A percentile compares a stretch with the other conserved stretches of the same genome.
Conservation (phyloP, 1,140 invertebrate genomes). For the Aplysia californica region DNA sequence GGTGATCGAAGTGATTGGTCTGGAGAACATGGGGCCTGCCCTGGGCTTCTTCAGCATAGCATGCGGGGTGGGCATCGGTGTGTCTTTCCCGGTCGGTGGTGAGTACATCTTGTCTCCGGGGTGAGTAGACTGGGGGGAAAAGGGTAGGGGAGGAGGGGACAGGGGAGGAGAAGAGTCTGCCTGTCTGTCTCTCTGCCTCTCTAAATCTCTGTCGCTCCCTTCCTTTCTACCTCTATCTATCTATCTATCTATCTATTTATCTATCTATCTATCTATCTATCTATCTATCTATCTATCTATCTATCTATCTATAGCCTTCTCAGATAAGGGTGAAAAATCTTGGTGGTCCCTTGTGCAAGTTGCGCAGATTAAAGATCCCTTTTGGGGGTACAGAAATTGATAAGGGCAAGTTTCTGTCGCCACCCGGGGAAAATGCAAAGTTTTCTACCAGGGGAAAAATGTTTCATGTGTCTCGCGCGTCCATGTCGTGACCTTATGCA, state of each 20-base stretch:
- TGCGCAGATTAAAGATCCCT: too few relatives aligned
- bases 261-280: neutral
- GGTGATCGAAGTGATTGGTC: slow-evolving; percentile 14
- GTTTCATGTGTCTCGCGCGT: too few relatives aligned
- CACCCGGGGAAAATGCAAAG: too few relatives aligned
- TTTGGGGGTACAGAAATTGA: too few relatives aligned
- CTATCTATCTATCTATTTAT: neutral
- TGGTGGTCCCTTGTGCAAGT: too few relatives aligned
- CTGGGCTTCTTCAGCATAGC: slow-evolving; percentile 3
- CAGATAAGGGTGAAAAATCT: neutral
- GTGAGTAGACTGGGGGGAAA: neutral
- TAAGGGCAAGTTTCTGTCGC: too few relatives aligned
- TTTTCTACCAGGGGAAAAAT: too few relatives aligned
- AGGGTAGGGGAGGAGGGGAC: neutral
- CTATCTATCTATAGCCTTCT: neutral
- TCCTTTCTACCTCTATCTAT: too few relatives aligned
- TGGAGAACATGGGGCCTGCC: slow-evolving; percentile 1
- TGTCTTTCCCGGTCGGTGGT: slow-evolving; percentile 2
- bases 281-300: neutral
- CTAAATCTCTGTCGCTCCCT: neutral
- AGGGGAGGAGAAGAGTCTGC: neutral
- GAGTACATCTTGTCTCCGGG: neutral
- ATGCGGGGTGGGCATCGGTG: neutral
- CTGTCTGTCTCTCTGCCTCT: neutral
- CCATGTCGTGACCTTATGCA: too few relatives aligned